Conservation (phyloP, 2,888 invertebrate species). For the Bruchidius siliquastri region DNA sequence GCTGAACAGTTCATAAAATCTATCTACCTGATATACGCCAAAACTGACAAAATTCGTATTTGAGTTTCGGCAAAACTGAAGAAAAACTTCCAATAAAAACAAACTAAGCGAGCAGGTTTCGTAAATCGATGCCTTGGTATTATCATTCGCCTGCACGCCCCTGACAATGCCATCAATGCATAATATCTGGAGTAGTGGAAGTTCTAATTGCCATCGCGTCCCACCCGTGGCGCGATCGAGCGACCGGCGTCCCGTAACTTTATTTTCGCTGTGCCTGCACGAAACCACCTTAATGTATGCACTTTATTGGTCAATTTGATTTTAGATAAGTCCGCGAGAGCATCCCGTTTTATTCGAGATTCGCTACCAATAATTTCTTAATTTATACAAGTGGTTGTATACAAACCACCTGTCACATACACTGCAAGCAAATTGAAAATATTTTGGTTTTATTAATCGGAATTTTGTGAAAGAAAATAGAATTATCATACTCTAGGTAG, state of each 20-base stretch:
- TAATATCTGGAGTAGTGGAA: background rate
- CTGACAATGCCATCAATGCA: background rate
- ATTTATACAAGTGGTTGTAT: constrained; percentile 9
- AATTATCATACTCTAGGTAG: too few relatives aligned
- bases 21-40: too few relatives aligned
- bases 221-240: constrained; percentile 12
- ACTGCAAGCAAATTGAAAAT: background rate
- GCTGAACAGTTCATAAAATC: too few relatives aligned
- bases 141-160: background rate
- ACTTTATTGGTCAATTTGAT: constrained; percentile 25
- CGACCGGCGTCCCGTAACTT: constrained; percentile 16
- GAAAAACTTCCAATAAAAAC: too few relatives aligned
- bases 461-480: too few relatives aligned
- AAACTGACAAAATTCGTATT: too few relatives aligned
- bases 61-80: too few relatives aligned
- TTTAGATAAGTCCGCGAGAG: constrained; percentile 16
- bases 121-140: too few relatives aligned
- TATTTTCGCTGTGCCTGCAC: constrained; percentile 15
- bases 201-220: background rate
- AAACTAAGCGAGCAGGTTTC: too few relatives aligned
- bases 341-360: constrained; percentile 11
- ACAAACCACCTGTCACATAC: background rate
- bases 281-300: constrained; percentile 27
- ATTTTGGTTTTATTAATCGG: background rate
- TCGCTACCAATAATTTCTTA: constrained; percentile 14